phyloP scores from a whole-genome alignment of 2,113 vertebrate genomes.

The Neolamprologus sp. region DNA sequence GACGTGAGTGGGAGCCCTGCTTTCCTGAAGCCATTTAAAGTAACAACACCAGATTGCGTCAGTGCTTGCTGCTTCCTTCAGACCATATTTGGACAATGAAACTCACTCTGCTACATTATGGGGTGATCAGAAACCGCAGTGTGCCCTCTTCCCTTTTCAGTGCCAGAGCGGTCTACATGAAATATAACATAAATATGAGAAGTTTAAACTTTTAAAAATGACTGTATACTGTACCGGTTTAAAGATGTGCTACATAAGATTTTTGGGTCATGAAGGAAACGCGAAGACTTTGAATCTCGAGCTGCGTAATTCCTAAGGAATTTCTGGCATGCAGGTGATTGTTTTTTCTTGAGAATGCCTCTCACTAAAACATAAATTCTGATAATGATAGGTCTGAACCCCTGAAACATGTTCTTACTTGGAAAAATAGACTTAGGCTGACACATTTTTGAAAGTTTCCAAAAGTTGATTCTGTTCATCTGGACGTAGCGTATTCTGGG shows the following conservation, averaged over 20 bases:
- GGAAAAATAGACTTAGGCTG: neutral
- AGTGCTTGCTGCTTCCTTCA: slow-evolving; percentile 19
- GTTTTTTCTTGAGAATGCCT: neutral
- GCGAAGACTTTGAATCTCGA: neutral
- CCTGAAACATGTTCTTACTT: neutral
- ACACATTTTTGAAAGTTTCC: neutral
- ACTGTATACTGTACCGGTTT: neutral
- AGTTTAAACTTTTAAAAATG: neutral
- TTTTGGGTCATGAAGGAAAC: neutral
- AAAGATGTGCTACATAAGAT: neutral
- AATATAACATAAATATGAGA: neutral
- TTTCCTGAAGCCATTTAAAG: slow-evolving; percentile 62
- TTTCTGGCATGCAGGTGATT: slow-evolving; percentile 4
- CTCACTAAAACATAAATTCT: neutral
- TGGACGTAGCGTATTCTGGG: no score
- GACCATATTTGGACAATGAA: slow-evolving; percentile 49
- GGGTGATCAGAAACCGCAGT: neutral
- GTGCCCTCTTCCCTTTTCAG: neutral
- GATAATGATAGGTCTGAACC: neutral
- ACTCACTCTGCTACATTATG: neutral
- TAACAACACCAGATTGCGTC: slow-evolving; percentile 10
- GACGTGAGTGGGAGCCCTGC: slow-evolving; percentile 49
- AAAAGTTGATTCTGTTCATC: no score
- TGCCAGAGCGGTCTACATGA: neutral
- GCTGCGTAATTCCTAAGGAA: neutral